Evolutionary conservation across 2,888 invertebrate species (phyloP).

Genomic region (Plusia festucae): DNA sequence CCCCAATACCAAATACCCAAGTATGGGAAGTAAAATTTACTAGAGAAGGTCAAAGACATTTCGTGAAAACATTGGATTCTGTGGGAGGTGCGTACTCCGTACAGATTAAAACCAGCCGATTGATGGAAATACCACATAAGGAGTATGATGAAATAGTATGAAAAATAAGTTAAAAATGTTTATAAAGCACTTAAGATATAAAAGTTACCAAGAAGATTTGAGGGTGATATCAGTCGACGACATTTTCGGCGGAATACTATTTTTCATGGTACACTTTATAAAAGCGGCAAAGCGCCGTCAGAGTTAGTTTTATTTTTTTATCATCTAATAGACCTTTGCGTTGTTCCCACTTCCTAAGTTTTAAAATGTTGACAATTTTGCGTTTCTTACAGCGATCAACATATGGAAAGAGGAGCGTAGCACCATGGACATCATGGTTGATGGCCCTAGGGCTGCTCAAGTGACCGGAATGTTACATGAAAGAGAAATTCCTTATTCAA

Average conservation of each 20-base stretch:
- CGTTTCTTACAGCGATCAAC: slow-evolving; percentile 45
- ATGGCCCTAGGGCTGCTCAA: slow-evolving; percentile 68
- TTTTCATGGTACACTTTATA: slow-evolving; percentile 31
- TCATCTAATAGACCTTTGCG: neutral
- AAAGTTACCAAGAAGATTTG: slow-evolving; percentile 8
- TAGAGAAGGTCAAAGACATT: slow-evolving; percentile 79
- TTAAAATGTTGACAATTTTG: neutral
- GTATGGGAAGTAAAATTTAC: slow-evolving; percentile 80
- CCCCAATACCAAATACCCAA: slow-evolving; percentile 67
- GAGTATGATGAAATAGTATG: slow-evolving; percentile 3
- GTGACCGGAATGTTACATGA: slow-evolving; percentile 80
- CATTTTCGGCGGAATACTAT: slow-evolving; percentile 31
- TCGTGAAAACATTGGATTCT: slow-evolving; percentile 78
- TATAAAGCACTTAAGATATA: slow-evolving; percentile 10
- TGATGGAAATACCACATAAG: neutral
- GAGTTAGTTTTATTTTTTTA: slow-evolving; percentile 18
- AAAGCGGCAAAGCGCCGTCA: slow-evolving; percentile 37
- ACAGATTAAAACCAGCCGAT: neutral
- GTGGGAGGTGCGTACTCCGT: slow-evolving; percentile 73
- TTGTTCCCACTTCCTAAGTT: neutral
- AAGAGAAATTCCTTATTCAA: slow-evolving; percentile 75
- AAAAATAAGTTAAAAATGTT: slow-evolving; percentile 12
- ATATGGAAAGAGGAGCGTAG: slow-evolving; percentile 84
- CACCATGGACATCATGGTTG: slow-evolving; percentile 83
- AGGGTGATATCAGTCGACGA: slow-evolving; percentile 21